Evolutionary conservation across 2,888 invertebrate genomes (phyloP).

Genomic region (Cordilura impudica): DNA sequence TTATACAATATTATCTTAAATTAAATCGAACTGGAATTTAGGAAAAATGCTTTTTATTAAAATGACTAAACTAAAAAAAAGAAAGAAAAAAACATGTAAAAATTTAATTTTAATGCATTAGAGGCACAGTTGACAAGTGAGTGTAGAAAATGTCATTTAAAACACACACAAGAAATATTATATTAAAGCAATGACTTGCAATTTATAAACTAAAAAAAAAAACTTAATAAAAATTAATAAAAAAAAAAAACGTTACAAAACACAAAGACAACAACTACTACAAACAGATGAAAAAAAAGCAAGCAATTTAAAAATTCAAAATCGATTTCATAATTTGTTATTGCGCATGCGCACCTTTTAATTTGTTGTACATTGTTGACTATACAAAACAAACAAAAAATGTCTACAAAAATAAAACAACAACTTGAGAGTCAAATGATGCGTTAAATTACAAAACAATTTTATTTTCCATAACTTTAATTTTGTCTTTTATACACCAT

Average conservation of each 20-base stretch:
- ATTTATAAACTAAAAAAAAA: conserved; percentile 9
- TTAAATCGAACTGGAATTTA: conserved; percentile 9
- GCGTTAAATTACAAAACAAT: conserved; percentile 58
- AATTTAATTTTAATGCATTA: background rate
- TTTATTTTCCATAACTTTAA: conserved; percentile 13
- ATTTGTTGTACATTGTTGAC: conserved; percentile 58
- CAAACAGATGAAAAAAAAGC: conserved; percentile 24
- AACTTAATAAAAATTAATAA: no score
- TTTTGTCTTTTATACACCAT: background rate
- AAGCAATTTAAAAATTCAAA: conserved; percentile 42
- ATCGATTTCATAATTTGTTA: conserved; percentile 58
- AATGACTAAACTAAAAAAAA: conserved; percentile 35
- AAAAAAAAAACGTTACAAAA: conserved; percentile 22
- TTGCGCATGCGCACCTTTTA: conserved; percentile 62
- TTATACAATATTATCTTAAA: no score
- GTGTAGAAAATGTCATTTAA: conserved; percentile 51
- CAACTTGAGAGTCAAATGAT: conserved; percentile 57
- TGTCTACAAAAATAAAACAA: background rate
- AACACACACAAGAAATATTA: background rate
- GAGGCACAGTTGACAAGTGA: conserved; percentile 32
- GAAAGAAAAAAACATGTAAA: background rate
- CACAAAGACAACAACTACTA: conserved; percentile 8
- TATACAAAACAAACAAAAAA: conserved; percentile 11
- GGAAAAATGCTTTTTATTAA: conserved; percentile 46
- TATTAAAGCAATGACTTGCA: conserved; percentile 40